These are phyloP conservation scores for Zoroaster sp. DNA, from an alignment of 53 echinoderm and acorn worm species.

Conservation along the genomic window DNA sequence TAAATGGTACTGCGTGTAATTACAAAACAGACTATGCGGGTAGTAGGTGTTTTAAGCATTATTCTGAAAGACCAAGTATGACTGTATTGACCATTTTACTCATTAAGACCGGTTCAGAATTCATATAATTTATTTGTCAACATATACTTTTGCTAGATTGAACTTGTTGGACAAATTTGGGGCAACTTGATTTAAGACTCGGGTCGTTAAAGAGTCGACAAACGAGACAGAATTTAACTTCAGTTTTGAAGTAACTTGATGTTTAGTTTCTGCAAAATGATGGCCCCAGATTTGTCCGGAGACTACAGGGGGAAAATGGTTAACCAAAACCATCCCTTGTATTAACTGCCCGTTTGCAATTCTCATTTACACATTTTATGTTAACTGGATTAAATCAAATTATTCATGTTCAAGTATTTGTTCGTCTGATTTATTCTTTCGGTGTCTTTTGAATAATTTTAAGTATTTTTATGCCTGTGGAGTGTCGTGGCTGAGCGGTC, in stretches of 20 bases:
- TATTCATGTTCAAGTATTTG: constrained; percentile 44
- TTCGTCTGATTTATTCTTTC: not conserved
- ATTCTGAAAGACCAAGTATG: too few relatives aligned
- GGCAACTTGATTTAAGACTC: not conserved
- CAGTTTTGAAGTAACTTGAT: not conserved
- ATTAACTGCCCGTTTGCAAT: constrained; percentile 72
- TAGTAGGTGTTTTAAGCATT: too few relatives aligned
- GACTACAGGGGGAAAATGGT: not conserved
- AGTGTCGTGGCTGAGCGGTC: too few relatives aligned
- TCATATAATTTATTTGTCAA: not conserved
- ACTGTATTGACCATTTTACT: too few relatives aligned
- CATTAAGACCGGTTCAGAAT: not conserved
- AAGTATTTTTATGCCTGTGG: too few relatives aligned
- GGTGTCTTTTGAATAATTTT: too few relatives aligned
- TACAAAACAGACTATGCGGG: too few relatives aligned
- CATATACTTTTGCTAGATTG: constrained; percentile 38
- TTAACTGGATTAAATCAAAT: constrained; percentile 49
- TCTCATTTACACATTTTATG: constrained; percentile 62
- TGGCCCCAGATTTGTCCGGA: not conserved
- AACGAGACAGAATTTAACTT: not conserved
- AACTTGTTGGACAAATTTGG: not conserved
- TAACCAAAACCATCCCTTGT: not conserved
- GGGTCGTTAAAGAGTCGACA: too few relatives aligned
- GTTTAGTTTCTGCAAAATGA: not conserved
- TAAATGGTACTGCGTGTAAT: too few relatives aligned